Conservation (phyloP, 2,113 vertebrate species). For the Nettapus auritus region DNA sequence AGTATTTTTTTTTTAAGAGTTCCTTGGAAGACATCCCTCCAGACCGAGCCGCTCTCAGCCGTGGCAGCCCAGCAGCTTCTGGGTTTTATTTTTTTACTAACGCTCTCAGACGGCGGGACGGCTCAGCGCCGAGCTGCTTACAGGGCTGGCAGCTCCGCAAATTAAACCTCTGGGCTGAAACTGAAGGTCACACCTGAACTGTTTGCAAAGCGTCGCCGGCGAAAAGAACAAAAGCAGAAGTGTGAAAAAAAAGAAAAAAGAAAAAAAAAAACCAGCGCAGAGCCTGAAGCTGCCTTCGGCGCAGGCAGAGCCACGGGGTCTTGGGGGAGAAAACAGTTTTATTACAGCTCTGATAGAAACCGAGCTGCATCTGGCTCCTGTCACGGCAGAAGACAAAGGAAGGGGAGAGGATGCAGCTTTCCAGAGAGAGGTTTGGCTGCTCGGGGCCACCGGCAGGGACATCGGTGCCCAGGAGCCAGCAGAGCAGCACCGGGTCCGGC, state of each 20-base stretch:
- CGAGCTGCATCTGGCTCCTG: fast-evolving
- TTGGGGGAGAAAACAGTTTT: fast-evolving
- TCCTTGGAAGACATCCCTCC: neutral
- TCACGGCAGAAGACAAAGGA: neutral
- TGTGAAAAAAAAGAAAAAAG: fast-evolving
- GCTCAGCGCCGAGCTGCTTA: neutral
- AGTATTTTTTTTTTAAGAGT: neutral
- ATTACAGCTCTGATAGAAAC: neutral
- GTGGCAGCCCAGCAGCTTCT: neutral
- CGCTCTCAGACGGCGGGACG: neutral
- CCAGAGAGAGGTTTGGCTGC: neutral
- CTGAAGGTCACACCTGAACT: conserved; percentile 44
- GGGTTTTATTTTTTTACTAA: neutral
- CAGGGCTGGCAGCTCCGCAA: neutral
- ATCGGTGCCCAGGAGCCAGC: too few relatives aligned
- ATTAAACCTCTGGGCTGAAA: conserved; percentile 10
- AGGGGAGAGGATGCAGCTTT: neutral
- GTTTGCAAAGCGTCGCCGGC: neutral
- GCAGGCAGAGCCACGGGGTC: neutral
- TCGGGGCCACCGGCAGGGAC: too few relatives aligned
- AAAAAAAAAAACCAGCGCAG: neutral
- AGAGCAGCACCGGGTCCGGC: too few relatives aligned
- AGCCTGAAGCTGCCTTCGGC: neutral
- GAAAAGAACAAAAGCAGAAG: neutral
- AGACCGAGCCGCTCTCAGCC: neutral